A percentile compares a stretch with the other conserved stretches of the same genome.
These are phyloP conservation scores for Metalampra italica DNA, from an alignment of 2,888 invertebrate species.

Conservation along the genomic window DNA sequence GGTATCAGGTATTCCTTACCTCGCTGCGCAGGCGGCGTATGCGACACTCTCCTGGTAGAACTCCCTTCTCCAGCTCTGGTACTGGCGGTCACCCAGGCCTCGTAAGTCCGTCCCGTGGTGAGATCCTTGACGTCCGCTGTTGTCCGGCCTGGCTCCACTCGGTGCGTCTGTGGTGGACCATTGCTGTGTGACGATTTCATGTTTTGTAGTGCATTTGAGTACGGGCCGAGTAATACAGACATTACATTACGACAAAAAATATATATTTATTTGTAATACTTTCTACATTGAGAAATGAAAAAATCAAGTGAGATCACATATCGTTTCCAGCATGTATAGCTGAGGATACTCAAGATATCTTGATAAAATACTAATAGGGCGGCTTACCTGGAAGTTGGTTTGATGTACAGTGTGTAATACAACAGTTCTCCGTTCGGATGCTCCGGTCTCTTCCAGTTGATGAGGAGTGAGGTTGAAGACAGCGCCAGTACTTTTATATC, in stretches of 20 bases:
- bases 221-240: neutral
- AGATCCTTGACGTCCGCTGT: conserved; percentile 50
- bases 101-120: conserved; percentile 69
- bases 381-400: conserved; percentile 60
- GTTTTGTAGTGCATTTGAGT: conserved; percentile 5
- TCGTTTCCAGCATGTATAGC: too few species aligned
- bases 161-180: conserved; percentile 49
- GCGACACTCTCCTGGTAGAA: conserved; percentile 58
- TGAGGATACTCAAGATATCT: too few species aligned
- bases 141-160: conserved; percentile 35
- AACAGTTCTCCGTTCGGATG: conserved; percentile 89
- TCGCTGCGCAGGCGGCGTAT: conserved; percentile 69
- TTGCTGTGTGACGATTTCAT: conserved; percentile 34
- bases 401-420: conserved; percentile 88
- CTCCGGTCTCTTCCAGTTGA: conserved; percentile 90
- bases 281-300: too few species aligned
- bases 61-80: conserved; percentile 79
- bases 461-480: conserved; percentile 87
- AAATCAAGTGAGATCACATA: too few species aligned
- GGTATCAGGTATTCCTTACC: conserved; percentile 37
- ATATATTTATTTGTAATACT: too few species aligned
- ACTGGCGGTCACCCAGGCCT: conserved; percentile 80
- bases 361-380: neutral
- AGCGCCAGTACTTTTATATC: conserved; percentile 89
- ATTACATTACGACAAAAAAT: too few species aligned